Conservation (phyloP, 2,797 vertebrate genomes). For the Xenopus petersii region DNA sequence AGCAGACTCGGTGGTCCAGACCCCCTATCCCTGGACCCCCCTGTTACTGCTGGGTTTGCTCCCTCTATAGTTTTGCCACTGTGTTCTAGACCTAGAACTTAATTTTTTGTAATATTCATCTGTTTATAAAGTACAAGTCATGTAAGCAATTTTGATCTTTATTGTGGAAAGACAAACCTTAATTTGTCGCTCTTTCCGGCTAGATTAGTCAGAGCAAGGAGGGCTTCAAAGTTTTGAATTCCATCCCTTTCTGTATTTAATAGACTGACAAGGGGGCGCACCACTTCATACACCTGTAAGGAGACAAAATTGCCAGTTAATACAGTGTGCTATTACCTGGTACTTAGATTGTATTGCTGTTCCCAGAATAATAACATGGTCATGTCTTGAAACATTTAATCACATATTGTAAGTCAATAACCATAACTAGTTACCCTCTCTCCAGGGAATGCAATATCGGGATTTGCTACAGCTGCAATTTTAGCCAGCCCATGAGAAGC, state of each 20-base stretch:
- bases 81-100: no score
- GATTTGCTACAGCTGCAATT: slow-evolving; percentile 89
- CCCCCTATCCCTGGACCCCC: no score
- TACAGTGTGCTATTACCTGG: no score
- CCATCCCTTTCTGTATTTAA: slow-evolving; percentile 86
- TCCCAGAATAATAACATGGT: no score
- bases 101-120: no score
- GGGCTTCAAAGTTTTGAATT: slow-evolving; percentile 86
- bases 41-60: no score
- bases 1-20: no score
- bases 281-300: slow-evolving; percentile 88
- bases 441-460: slow-evolving; percentile 91
- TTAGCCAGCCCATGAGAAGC: slow-evolving; percentile 86
- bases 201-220: slow-evolving; percentile 88
- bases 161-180: slow-evolving; percentile 61
- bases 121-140: no score
- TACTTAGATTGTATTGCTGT: no score
- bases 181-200: slow-evolving; percentile 88
- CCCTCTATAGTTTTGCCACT: no score
- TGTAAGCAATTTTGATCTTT: no score
- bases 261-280: slow-evolving; percentile 84
- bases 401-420: not conserved
- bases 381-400: no score
- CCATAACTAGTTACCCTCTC: slow-evolving; percentile 76
- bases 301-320: not conserved